A percentile compares a stretch with the other conserved stretches of the same genome.
These are phyloP conservation scores for Drosophila pseudotalamancana DNA, from an alignment of 2,888 invertebrate species.

Conservation along the genomic window DNA sequence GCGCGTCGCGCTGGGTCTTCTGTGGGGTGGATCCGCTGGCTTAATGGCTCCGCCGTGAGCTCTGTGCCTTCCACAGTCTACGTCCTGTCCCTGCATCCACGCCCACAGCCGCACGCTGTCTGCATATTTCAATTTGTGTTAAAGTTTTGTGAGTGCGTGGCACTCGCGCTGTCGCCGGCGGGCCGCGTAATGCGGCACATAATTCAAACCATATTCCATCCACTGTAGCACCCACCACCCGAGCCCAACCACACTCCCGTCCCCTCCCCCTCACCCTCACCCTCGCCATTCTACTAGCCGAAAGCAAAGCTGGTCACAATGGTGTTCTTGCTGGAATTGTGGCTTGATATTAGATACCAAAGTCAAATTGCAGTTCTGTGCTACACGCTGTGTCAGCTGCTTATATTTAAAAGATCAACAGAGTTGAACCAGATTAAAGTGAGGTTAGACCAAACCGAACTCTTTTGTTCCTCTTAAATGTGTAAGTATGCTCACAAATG, in stretches of 20 bases:
- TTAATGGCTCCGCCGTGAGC: slow-evolving; percentile 45
- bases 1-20: slow-evolving; percentile 15
- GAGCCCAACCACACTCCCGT: not conserved
- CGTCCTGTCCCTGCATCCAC: too few relatives aligned
- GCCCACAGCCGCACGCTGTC: slow-evolving; percentile 23
- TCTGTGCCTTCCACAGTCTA: not conserved
- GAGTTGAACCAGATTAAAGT: not conserved
- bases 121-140: slow-evolving; percentile 75
- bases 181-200: slow-evolving; percentile 68
- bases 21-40: slow-evolving; percentile 40
- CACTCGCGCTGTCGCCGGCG: slow-evolving; percentile 40
- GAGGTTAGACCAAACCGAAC: not conserved
- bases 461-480: too few relatives aligned
- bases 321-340: slow-evolving; percentile 6
- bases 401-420: slow-evolving; percentile 2
- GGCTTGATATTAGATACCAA: slow-evolving; percentile 4
- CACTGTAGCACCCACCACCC: slow-evolving; percentile 6
- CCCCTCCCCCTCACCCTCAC: not conserved
- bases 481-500: too few relatives aligned
- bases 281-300: not conserved
- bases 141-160: slow-evolving; percentile 71
- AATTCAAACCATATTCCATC: slow-evolving; percentile 63
- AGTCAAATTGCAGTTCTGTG: not conserved
- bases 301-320: slow-evolving; percentile 7
- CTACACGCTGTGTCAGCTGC: not conserved